These are phyloP conservation scores for Mesitornis unicolor DNA, from an alignment of 2,113 vertebrate species.

Conservation along the genomic window DNA sequence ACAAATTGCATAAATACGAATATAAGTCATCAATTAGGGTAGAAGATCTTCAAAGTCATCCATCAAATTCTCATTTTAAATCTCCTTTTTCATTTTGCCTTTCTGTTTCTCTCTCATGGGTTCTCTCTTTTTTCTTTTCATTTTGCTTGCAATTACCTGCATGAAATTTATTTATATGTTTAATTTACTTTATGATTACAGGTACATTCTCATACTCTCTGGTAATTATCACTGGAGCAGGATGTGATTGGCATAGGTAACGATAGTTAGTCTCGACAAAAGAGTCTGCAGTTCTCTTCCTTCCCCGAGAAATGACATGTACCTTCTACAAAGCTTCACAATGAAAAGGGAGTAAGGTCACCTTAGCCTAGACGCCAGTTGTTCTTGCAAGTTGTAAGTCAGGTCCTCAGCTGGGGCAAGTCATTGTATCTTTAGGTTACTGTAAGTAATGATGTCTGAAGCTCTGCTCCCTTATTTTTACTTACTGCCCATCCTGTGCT, in stretches of 20 bases:
- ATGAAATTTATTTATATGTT: constrained; percentile 32
- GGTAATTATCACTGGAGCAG: neutral
- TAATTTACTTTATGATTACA: constrained; percentile 16
- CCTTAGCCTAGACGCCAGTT: neutral
- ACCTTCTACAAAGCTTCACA: neutral
- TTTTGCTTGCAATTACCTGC: constrained; percentile 32
- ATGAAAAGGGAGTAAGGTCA: neutral
- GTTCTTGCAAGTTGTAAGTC: neutral
- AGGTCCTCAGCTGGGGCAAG: neutral
- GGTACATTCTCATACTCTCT: neutral
- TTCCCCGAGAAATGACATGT: neutral
- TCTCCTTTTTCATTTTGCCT: neutral
- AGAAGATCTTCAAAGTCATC: constrained; percentile 13
- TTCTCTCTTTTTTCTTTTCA: neutral
- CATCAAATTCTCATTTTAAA: constrained; percentile 13
- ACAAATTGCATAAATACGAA: constrained; percentile 38
- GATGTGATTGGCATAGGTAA: constrained; percentile 19
- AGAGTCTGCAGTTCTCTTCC: neutral
- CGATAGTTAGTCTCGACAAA: neutral
- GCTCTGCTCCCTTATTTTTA: neutral
- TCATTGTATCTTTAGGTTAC: neutral
- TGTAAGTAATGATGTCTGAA: neutral
- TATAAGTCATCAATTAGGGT: constrained; percentile 36
- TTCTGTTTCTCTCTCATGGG: neutral
- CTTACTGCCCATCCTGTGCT: neutral